Conservation (phyloP, 2,888 invertebrate species). For the Watsonalla binaria region DNA sequence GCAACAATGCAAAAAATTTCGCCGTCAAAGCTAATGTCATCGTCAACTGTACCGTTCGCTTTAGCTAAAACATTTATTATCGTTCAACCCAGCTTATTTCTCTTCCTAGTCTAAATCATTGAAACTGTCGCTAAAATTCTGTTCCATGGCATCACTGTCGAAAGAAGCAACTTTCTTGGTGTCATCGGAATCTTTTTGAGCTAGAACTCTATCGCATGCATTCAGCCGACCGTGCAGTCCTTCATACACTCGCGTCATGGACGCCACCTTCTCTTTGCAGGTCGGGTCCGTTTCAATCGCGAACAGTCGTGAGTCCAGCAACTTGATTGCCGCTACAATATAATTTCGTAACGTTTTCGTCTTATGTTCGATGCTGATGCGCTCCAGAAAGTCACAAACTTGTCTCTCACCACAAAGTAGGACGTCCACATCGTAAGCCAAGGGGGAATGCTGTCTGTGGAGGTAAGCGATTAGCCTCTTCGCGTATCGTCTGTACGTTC, state of each 20-base stretch:
- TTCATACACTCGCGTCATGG: constrained; percentile 72
- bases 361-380: constrained; percentile 69
- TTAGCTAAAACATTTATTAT: too few species aligned
- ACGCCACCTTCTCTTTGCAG: constrained; percentile 72
- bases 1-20: too few species aligned
- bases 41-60: too few species aligned
- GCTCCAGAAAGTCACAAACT: constrained; percentile 68
- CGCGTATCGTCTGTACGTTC: constrained; percentile 71
- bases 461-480: constrained; percentile 69
- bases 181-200: constrained; percentile 49
- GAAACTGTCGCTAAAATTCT: constrained; percentile 59
- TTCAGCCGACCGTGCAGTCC: constrained; percentile 64
- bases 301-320: constrained; percentile 70
- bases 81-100: too few species aligned
- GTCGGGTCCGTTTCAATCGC: constrained; percentile 72
- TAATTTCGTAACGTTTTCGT: constrained; percentile 72
- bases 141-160: constrained; percentile 59
- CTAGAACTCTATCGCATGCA: constrained; percentile 63
- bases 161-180: constrained; percentile 46
- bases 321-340: constrained; percentile 71
- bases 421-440: constrained; percentile 73
- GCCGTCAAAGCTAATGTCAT: too few species aligned
- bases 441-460: constrained; percentile 70
- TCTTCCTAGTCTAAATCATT: constrained; percentile 51
- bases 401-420: constrained; percentile 70